A percentile compares a stretch with the other conserved stretches of the same genome.
These are phyloP conservation scores for Ormyrus pomaceus DNA, from an alignment of 2,888 invertebrate genomes.

Conservation along the genomic window DNA sequence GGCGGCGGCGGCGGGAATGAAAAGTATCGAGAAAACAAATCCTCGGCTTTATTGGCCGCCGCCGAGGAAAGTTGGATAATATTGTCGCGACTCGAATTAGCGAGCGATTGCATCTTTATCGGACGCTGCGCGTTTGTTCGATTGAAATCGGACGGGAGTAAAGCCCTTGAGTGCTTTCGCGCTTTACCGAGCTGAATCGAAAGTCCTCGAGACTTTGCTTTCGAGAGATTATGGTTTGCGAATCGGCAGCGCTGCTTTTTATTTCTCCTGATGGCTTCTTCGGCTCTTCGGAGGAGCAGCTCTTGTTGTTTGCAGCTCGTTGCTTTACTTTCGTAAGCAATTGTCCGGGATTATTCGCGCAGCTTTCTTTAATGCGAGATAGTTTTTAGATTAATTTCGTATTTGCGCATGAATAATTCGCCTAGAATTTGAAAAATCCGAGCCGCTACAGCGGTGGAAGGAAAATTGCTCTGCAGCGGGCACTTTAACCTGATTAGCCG, in stretches of 20 bases:
- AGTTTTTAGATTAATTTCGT: too few species aligned
- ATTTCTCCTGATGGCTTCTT: too few species aligned
- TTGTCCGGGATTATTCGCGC: too few species aligned
- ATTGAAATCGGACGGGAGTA: conserved; percentile 5
- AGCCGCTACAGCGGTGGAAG: too few species aligned
- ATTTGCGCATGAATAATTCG: too few species aligned
- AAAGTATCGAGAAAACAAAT: neutral
- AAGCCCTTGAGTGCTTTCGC: conserved; percentile 30
- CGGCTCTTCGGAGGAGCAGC: too few species aligned
- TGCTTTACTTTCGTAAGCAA: too few species aligned
- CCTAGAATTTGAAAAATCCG: too few species aligned
- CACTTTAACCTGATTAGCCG: neutral
- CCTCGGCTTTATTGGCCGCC: too few species aligned
- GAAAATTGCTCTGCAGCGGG: too few species aligned
- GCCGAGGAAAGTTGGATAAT: neutral
- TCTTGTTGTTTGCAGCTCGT: too few species aligned
- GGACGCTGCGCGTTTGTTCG: neutral
- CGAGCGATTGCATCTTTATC: conserved; percentile 9
- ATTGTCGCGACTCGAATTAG: conserved; percentile 20
- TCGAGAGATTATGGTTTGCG: conserved; percentile 13
- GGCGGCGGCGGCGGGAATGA: neutral
- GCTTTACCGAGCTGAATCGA: neutral
- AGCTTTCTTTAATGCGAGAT: neutral
- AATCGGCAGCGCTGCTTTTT: neutral
- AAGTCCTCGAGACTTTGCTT: conserved; percentile 24